A percentile compares a stretch with the other conserved stretches of the same genome.
These are phyloP conservation scores for Porphyrio hochstetteri DNA, from an alignment of 2,113 vertebrate genomes.

Conservation along the genomic window DNA sequence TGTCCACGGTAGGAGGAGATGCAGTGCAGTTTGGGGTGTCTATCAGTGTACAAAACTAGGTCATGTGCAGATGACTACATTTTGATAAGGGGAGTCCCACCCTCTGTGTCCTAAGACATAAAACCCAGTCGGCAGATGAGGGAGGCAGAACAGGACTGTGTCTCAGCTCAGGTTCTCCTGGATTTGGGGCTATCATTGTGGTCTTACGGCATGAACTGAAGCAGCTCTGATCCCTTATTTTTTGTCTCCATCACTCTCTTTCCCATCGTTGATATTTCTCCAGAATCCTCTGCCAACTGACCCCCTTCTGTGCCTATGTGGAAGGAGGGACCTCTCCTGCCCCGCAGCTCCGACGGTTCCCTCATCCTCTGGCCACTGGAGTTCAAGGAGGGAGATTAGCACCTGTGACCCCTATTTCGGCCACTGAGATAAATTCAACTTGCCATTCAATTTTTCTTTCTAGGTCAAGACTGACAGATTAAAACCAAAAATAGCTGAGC, in stretches of 20 bases:
- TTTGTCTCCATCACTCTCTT: not conserved
- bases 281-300: fast-evolving
- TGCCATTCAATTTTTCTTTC: constrained; percentile 21
- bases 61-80: not conserved
- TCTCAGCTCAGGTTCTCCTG: not conserved
- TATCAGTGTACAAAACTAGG: not conserved
- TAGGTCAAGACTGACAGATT: constrained; percentile 27
- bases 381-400: not conserved
- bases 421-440: not conserved
- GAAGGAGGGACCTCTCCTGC: not conserved
- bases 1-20: not conserved
- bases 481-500: constrained; percentile 8
- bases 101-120: not conserved
- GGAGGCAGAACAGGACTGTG: not conserved
- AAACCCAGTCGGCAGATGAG: not conserved
- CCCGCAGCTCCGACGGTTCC: fast-evolving
- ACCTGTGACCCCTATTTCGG: constrained; percentile 8
- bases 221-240: not conserved
- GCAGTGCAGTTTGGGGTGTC: not conserved
- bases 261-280: not conserved
- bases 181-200: not conserved
- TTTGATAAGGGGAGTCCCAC: not conserved
- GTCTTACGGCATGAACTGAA: not conserved
- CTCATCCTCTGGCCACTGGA: not conserved
- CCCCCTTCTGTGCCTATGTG: not conserved